phyloP scores from a whole-genome alignment of 1,140 invertebrate genomes.

The Delia radicum region DNA sequence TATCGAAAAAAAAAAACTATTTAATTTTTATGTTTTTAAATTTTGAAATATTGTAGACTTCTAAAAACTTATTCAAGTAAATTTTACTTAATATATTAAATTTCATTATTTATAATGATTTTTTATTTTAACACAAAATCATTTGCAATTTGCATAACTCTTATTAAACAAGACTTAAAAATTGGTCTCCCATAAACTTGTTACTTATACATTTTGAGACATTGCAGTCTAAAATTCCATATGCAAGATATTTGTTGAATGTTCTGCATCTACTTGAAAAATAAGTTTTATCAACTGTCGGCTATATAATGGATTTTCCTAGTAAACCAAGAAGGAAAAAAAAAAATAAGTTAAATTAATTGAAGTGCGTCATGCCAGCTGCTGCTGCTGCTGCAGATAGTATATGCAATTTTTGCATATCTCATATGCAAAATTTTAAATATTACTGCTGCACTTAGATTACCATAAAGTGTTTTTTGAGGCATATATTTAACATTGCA shows the following conservation, averaged over 20 bases:
- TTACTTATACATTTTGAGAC: background rate
- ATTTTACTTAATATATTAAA: too few relatives aligned
- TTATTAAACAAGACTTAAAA: slow-evolving; percentile 12
- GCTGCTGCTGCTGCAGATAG: slow-evolving; percentile 8
- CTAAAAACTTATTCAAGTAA: too few relatives aligned
- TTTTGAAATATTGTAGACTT: too few relatives aligned
- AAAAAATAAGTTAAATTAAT: background rate
- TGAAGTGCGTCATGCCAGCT: slow-evolving; percentile 12
- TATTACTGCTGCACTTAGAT: too few relatives aligned
- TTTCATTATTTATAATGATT: background rate
- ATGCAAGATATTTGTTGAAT: too few relatives aligned
- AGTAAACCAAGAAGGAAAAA: background rate
- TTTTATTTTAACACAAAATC: background rate
- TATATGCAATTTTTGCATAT: slow-evolving; percentile 8
- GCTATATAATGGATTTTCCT: background rate
- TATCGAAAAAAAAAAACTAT: too few relatives aligned
- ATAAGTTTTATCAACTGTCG: background rate
- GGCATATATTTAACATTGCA: too few relatives aligned
- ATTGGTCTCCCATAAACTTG: background rate
- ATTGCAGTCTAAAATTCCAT: too few relatives aligned
- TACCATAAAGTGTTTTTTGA: too few relatives aligned
- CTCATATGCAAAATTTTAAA: too few relatives aligned
- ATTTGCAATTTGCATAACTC: slow-evolving; percentile 18
- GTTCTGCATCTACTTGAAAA: background rate
- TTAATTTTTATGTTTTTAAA: too few relatives aligned